Conservation (phyloP, 2,113 vertebrate genomes). For the Micronycteris hirsuta region DNA sequence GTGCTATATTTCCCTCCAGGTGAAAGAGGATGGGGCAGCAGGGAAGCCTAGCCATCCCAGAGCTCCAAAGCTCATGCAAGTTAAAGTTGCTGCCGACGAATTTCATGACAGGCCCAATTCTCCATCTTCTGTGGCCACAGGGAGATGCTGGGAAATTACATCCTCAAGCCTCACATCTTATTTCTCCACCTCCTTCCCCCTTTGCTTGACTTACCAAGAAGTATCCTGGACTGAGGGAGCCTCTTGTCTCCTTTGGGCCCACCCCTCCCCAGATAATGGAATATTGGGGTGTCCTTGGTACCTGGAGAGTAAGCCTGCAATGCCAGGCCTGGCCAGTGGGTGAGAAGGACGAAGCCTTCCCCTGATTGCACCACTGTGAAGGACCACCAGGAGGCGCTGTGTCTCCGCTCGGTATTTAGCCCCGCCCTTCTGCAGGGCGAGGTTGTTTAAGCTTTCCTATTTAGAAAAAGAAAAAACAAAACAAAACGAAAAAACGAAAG, state of each 20-base stretch:
- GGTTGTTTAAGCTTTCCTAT: constrained; percentile 69
- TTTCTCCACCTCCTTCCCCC: not conserved
- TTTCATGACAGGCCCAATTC: not conserved
- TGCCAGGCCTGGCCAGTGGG: not conserved
- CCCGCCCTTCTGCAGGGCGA: not conserved
- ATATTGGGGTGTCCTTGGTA: not conserved
- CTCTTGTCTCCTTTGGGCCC: not conserved
- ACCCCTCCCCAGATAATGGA: not conserved
- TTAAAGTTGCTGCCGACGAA: not conserved
- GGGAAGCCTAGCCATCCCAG: not conserved
- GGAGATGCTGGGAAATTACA: not conserved
- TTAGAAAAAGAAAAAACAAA: too few species aligned
- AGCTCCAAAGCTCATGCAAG: not conserved
- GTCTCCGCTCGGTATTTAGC: not conserved
- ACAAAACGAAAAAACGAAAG: too few species aligned
- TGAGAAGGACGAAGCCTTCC: not conserved
- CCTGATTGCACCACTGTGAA: not conserved
- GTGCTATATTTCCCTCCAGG: constrained; percentile 74
- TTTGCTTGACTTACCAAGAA: not conserved
- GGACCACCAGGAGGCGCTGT: not conserved
- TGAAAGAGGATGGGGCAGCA: not conserved
- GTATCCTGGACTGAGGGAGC: not conserved
- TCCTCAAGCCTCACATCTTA: not conserved
- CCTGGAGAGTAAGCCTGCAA: not conserved
- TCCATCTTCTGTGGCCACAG: not conserved